Evolutionary conservation across 2,113 vertebrate genomes (phyloP), one percentile per base, ranked within the genome.

Genomic region (Lepus timidus): DNA sequence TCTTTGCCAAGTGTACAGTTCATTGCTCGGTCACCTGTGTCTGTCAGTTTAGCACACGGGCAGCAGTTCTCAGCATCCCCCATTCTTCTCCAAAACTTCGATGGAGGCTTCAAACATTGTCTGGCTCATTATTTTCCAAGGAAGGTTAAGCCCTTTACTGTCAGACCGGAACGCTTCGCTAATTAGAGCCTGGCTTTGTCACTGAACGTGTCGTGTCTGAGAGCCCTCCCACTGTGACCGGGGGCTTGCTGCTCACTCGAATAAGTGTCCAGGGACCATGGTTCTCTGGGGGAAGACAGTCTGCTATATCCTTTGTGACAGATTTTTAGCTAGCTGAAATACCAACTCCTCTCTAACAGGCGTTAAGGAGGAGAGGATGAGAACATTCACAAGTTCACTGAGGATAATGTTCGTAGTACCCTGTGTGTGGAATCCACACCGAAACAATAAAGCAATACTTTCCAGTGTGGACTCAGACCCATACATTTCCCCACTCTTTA

Each of bases 151-250:
- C 96, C 97, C 97, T 98, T 98, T 96, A 94, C 96, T 94, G 95
- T 97, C 96, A 97, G 95, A 98, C 97, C 74, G 82, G 98, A 98
- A 98, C 96, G 96, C 74, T 97, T 97, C 75, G 68, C 98, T 98
- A 98, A 98, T 98, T 98, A 98, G 98, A 98, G 95, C 88, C 71
- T 97, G 97, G 90, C 85, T 98, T 98, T 98, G 97, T 97, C 98
- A 97, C 98, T 95, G 96, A 97, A 97, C 14, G 94, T 98, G 98
- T 98, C 97, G 65, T 96, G 94, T 97, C 96, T 97, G 97, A n/a
- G 78, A 97, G 96, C 93, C 74, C 97, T 98, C 97, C 97, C 89
- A 52, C 98, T 98, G 97, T 85, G 98, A 98, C 97, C 97, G 96
- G 95, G 97, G 95, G 88, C 95, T 86, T 89, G 91, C 93, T 97